Evolutionary conservation across 2,888 invertebrate species (phyloP).

Genomic region (Hypsopygia costalis): DNA sequence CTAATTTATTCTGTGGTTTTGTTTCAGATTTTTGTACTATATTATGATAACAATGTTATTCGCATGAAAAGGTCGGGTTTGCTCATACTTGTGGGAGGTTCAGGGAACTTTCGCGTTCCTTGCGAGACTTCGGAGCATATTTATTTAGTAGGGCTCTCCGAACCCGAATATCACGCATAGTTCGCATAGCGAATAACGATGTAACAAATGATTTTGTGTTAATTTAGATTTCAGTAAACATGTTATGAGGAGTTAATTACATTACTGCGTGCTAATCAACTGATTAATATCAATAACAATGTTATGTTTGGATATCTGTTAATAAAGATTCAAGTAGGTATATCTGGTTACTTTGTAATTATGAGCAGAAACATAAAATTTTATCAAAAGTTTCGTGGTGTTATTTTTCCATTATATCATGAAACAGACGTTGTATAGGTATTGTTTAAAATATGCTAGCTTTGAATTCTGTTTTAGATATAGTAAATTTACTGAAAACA

Average conservation of each 20-base stretch:
- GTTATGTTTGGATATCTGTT: slow-evolving; percentile 16
- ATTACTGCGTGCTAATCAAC: slow-evolving; percentile 24
- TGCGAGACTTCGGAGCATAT: slow-evolving; percentile 31
- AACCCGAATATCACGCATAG: slow-evolving; percentile 38
- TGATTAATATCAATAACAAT: slow-evolving; percentile 18
- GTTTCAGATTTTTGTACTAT: slow-evolving; percentile 20
- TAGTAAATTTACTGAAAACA: too few species aligned
- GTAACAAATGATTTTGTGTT: slow-evolving; percentile 34
- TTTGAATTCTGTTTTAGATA: too few species aligned
- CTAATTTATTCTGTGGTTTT: slow-evolving; percentile 4
- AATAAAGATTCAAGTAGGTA: background rate
- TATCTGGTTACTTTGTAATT: background rate
- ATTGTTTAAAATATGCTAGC: too few species aligned
- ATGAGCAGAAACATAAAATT: too few species aligned
- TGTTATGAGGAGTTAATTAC: slow-evolving; percentile 31
- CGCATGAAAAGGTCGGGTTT: slow-evolving; percentile 30
- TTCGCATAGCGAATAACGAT: slow-evolving; percentile 34
- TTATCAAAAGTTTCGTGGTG: too few species aligned
- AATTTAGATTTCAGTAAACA: slow-evolving; percentile 39
- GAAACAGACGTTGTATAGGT: too few species aligned
- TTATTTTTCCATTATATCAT: too few species aligned
- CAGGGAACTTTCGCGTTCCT: slow-evolving; percentile 37
- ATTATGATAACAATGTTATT: slow-evolving; percentile 9
- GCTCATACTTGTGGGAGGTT: slow-evolving; percentile 27
- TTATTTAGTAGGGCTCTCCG: slow-evolving; percentile 34